Conservation (phyloP, 2,888 invertebrate genomes). For the Phyllotreta cruciferae region DNA sequence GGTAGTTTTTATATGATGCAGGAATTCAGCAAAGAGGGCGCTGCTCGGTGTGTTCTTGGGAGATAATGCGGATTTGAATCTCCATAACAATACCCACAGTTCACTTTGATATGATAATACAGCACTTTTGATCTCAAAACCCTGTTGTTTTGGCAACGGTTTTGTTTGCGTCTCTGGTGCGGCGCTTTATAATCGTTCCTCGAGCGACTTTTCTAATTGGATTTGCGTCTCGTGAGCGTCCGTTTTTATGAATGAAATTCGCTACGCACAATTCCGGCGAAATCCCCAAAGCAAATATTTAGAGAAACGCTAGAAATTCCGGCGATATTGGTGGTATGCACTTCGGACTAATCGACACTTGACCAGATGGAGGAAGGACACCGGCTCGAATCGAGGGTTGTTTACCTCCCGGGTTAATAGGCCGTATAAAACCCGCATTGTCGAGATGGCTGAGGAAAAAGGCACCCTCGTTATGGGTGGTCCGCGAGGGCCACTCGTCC, state of each 20-base stretch:
- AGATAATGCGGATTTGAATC: conserved; percentile 51
- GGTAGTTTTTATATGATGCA: no score
- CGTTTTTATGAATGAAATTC: conserved; percentile 24
- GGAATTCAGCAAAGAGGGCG: no score
- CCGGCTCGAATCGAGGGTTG: conserved; percentile 25
- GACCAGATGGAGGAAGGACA: conserved; percentile 30
- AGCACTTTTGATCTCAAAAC: conserved; percentile 47
- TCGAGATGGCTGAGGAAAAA: conserved; percentile 9
- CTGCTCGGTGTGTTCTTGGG: background rate
- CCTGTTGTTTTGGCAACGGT: no score
- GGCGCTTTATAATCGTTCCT: no score
- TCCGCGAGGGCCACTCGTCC: conserved; percentile 39
- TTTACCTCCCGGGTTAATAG: conserved; percentile 39
- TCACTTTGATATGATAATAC: conserved; percentile 56
- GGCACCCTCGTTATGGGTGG: conserved; percentile 44
- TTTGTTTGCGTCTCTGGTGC: no score
- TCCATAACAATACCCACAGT: conserved; percentile 55
- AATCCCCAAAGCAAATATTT: conserved; percentile 36
- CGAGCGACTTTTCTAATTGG: no score
- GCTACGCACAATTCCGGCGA: conserved; percentile 12
- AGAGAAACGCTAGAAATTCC: conserved; percentile 28
- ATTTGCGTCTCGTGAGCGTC: no score
- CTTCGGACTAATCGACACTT: conserved; percentile 35
- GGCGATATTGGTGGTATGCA: conserved; percentile 20
- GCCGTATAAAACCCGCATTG: conserved; percentile 40